phyloP scores from a whole-genome alignment of 2,113 vertebrate genomes.

The Monopterus albus region DNA sequence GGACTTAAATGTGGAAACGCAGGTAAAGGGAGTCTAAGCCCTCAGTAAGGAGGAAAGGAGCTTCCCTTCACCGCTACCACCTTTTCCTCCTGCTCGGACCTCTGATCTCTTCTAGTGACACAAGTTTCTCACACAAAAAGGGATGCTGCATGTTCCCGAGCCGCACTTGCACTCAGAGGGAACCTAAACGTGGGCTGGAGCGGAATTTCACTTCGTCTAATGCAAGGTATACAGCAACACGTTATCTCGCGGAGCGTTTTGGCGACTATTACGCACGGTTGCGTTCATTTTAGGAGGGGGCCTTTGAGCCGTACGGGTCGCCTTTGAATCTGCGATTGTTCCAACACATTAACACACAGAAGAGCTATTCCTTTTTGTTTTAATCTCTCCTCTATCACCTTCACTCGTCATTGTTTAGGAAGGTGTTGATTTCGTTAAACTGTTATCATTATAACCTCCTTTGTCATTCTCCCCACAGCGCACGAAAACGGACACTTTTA shows the following conservation, averaged over 20 bases:
- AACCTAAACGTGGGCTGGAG: conserved; percentile 72
- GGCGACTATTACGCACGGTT: conserved; percentile 65
- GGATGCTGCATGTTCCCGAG: conserved; percentile 81
- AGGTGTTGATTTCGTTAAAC: conserved; percentile 71
- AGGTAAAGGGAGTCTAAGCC: conserved; percentile 72
- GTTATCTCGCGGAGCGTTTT: conserved; percentile 50
- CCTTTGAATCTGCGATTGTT: conserved; percentile 45
- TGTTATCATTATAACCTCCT: conserved; percentile 68
- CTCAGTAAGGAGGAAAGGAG: conserved; percentile 32
- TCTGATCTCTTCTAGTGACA: conserved; percentile 66
- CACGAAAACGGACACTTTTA: conserved; percentile 63
- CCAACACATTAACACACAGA: conserved; percentile 65
- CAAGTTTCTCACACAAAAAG: conserved; percentile 71
- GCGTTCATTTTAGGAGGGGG: conserved; percentile 36
- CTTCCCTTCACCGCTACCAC: conserved; percentile 39
- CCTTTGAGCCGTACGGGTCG: conserved; percentile 25
- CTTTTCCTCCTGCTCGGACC: conserved; percentile 62
- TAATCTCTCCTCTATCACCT: conserved; percentile 16
- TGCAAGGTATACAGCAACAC: conserved; percentile 66
- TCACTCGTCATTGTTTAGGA: conserved; percentile 43
- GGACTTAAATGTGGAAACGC: conserved; percentile 56
- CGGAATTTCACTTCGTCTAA: conserved; percentile 59
- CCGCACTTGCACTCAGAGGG: conserved; percentile 81
- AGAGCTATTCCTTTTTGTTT: conserved; percentile 1
- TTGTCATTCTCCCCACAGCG: conserved; percentile 70